Percentiles rank a stretch among this genome's conserved stretches.
These are phyloP conservation scores for Belonocnema kinseyi DNA, from an alignment of 1,140 invertebrate genomes.

Conservation along the genomic window DNA sequence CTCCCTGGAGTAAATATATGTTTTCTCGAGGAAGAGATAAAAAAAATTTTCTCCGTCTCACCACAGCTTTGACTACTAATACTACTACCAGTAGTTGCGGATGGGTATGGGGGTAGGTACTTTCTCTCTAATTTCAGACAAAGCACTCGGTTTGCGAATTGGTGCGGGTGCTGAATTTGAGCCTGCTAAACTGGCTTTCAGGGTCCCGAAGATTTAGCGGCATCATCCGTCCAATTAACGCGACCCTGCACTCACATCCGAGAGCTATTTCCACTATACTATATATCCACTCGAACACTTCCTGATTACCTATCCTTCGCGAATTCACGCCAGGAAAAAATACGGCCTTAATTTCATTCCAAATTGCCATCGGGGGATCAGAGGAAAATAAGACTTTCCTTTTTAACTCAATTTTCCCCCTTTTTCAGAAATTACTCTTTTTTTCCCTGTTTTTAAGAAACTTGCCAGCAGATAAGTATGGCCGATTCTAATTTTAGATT, in stretches of 20 bases:
- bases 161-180: constrained; percentile 28
- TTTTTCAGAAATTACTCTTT: too few species aligned
- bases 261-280: background rate
- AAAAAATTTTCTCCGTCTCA: too few species aligned
- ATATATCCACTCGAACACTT: background rate
- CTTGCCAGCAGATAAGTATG: too few species aligned
- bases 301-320: background rate
- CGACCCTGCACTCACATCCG: constrained; percentile 24
- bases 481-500: too few species aligned
- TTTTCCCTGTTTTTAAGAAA: too few species aligned
- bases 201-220: constrained; percentile 51
- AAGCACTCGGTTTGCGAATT: constrained; percentile 37
- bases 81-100: background rate
- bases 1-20: background rate
- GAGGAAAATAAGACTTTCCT: background rate
- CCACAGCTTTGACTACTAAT: background rate
- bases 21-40: too few species aligned
- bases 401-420: background rate
- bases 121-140: constrained; percentile 48
- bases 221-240: constrained; percentile 60
- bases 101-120: too few species aligned
- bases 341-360: background rate
- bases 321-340: constrained; percentile 11
- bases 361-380: constrained; percentile 9
- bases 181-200: constrained; percentile 32